Evolutionary conservation across 2,797 vertebrate genomes (phyloP).

Genomic region (Dendrocincla tyrannina): DNA sequence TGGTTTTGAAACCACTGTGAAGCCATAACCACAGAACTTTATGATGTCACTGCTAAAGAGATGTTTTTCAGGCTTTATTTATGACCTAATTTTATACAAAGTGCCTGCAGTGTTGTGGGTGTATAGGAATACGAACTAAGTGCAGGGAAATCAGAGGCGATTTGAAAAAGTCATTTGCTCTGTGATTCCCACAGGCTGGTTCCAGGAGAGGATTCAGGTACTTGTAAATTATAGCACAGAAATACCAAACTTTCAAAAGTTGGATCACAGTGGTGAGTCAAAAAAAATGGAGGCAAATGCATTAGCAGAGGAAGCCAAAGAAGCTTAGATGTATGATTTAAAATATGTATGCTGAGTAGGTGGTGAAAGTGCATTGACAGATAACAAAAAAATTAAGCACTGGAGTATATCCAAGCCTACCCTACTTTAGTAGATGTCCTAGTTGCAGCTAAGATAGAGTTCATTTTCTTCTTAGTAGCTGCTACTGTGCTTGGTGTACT

Average conservation of each 20-base stretch:
- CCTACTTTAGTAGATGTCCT: background rate
- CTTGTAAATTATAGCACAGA: background rate
- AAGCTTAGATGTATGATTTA: background rate
- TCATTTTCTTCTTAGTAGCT: background rate
- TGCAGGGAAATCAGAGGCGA: background rate
- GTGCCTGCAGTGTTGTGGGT: background rate
- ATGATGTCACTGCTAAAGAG: constrained; percentile 33
- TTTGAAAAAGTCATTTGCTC: background rate
- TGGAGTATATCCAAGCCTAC: background rate
- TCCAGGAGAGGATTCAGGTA: background rate
- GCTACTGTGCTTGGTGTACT: background rate
- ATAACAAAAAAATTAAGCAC: background rate
- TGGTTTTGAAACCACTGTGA: constrained; percentile 40
- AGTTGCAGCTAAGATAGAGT: background rate
- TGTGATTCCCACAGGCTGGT: background rate
- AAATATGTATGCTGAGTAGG: background rate
- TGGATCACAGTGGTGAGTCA: background rate
- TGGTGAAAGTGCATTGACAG: background rate
- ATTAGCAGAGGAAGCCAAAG: background rate
- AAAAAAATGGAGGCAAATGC: background rate
- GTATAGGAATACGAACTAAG: background rate
- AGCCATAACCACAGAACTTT: constrained; percentile 18
- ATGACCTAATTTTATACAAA: constrained; percentile 26
- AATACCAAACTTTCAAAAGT: background rate
- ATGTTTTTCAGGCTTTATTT: constrained; percentile 18